Conservation (phyloP, 2,888 invertebrate species). For the Lordiphosa fenestrarum region DNA sequence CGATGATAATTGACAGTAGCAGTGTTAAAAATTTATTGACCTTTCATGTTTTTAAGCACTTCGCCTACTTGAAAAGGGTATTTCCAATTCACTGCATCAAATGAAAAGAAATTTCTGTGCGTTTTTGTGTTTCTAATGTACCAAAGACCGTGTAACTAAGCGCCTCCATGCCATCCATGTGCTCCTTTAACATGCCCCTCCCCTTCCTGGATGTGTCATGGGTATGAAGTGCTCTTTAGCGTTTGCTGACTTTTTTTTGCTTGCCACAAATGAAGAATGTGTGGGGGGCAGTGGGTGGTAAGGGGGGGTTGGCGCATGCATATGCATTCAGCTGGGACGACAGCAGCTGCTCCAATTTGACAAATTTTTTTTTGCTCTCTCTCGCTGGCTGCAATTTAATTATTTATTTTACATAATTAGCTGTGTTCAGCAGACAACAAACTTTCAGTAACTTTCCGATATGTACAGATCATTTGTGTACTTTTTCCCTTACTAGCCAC, state of each 20-base stretch:
- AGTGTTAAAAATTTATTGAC: too few species aligned
- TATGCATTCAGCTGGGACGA: slow-evolving; percentile 21
- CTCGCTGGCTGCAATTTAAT: slow-evolving; percentile 2
- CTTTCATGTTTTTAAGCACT: too few species aligned
- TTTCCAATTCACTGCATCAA: too few species aligned
- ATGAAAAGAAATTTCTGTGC: slow-evolving; percentile 2
- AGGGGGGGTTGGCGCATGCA: neutral
- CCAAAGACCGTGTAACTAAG: slow-evolving; percentile 45
- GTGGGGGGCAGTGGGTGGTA: slow-evolving; percentile 8
- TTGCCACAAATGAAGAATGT: slow-evolving; percentile 19
- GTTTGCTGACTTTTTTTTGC: slow-evolving; percentile 64
- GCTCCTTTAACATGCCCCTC: slow-evolving; percentile 29
- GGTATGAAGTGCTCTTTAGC: slow-evolving; percentile 61
- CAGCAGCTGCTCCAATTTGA: slow-evolving; percentile 52
- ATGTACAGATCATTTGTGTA: neutral
- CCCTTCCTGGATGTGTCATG: slow-evolving; percentile 30
- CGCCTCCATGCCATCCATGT: slow-evolving; percentile 23
- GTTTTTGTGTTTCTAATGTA: slow-evolving; percentile 35
- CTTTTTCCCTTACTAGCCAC: slow-evolving; percentile 4
- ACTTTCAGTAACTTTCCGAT: too few species aligned
- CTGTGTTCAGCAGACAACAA: neutral
- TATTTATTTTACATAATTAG: slow-evolving; percentile 11
- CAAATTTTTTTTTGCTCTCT: slow-evolving; percentile 22
- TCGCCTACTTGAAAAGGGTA: too few species aligned
- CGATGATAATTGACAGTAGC: too few species aligned